Evolutionary conservation across 2,797 vertebrate genomes (phyloP).

Genomic region (Potorous gilbertii): DNA sequence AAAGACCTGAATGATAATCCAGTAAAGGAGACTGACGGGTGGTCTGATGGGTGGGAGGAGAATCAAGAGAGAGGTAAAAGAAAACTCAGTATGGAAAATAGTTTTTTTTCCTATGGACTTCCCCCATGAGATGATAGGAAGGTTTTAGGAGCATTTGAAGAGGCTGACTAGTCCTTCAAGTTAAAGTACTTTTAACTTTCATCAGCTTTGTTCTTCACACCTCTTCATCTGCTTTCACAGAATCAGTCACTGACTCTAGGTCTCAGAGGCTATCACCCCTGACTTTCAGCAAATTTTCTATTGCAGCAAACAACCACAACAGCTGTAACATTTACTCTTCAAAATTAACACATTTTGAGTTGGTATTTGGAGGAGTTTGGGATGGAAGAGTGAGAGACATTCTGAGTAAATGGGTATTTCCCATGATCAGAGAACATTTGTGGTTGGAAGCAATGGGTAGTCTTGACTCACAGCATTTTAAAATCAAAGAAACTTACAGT

Average conservation of each 20-base stretch:
- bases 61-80: not conserved
- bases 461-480: not conserved
- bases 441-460: not conserved
- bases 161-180: rapidly evolving
- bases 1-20: not conserved
- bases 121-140: not conserved
- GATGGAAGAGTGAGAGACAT: not conserved
- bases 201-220: not conserved
- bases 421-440: not conserved
- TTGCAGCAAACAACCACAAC: not conserved
- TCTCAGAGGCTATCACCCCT: not conserved
- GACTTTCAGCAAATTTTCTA: not conserved
- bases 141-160: not conserved
- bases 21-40: not conserved
- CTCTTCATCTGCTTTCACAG: not conserved
- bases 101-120: not conserved
- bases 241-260: not conserved
- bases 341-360: not conserved
- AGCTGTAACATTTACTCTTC: slow-evolving; percentile 10
- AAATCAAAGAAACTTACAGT: not conserved
- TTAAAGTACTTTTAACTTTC: not conserved
- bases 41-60: not conserved
- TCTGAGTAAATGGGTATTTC: slow-evolving; percentile 1
- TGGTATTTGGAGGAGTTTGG: not conserved
- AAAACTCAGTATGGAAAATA: not conserved